Conservation (phyloP, 2,888 invertebrate species). For the Cephus runcator region DNA sequence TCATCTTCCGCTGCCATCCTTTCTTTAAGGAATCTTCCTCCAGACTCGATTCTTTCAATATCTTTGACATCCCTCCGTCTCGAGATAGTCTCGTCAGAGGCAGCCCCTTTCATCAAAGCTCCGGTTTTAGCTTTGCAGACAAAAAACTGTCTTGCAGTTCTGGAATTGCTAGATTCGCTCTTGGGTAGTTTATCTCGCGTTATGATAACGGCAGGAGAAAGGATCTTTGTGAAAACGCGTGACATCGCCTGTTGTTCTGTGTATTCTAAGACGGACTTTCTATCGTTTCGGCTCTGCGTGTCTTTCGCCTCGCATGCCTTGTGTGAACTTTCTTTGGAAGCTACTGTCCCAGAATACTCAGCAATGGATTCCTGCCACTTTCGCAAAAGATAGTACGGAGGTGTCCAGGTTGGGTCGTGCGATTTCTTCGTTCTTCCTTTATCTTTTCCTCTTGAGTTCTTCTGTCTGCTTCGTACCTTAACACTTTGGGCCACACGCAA, state of each 20-base stretch:
- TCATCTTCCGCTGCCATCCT: neutral
- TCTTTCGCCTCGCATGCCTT: neutral
- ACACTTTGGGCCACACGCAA: neutral
- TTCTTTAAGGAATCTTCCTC: neutral
- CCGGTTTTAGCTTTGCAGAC: neutral
- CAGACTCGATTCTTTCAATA: neutral
- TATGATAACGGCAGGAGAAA: neutral
- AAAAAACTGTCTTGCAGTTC: neutral
- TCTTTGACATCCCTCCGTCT: neutral
- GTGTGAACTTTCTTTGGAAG: neutral
- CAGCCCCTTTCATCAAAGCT: neutral
- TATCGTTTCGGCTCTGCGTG: neutral
- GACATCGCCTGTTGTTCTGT: neutral
- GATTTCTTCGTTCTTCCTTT: neutral
- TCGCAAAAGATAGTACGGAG: neutral
- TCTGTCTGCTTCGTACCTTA: neutral
- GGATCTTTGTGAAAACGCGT: neutral
- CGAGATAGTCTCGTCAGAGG: neutral
- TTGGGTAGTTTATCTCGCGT: neutral
- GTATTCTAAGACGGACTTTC: neutral
- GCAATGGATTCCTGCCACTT: neutral
- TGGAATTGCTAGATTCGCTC: neutral
- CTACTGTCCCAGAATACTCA: neutral
- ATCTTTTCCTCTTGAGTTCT: neutral
- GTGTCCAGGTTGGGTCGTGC: neutral